Evolutionary conservation across 1,140 invertebrate species (phyloP).

Genomic region (Anoplolepis gracilipes): DNA sequence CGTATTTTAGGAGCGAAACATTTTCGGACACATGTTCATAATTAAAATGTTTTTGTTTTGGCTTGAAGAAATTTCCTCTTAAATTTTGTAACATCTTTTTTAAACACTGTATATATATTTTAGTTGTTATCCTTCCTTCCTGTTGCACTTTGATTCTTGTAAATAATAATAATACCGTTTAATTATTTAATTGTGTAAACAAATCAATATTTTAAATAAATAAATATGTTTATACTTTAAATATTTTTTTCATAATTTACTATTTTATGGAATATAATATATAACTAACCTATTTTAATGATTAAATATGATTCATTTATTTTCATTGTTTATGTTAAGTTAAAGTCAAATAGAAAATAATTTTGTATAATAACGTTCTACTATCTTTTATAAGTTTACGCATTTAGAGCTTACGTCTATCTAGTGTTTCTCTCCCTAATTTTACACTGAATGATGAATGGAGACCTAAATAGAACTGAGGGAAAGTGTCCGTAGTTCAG

Average conservation of each 20-base stretch:
- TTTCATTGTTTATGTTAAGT: not conserved
- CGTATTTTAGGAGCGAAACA: too few species aligned
- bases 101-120: too few species aligned
- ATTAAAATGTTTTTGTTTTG: too few species aligned
- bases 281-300: not conserved
- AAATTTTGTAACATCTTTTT: too few species aligned
- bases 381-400: slow-evolving; percentile 20
- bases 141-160: not conserved
- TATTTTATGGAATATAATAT: not conserved
- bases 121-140: not conserved
- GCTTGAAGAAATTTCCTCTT: too few species aligned
- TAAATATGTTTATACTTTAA: too few species aligned
- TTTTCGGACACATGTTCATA: too few species aligned
- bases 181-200: not conserved
- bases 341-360: not conserved
- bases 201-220: not conserved
- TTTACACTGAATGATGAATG: slow-evolving; percentile 18
- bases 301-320: not conserved
- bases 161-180: not conserved
- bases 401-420: slow-evolving; percentile 5
- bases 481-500: slow-evolving; percentile 28
- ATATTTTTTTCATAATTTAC: too few species aligned
- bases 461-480: slow-evolving; percentile 14
- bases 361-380: slow-evolving; percentile 11
- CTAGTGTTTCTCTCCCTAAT: slow-evolving; percentile 6